These are phyloP conservation scores for Aldabrachelys gigantea DNA, from an alignment of 2,113 vertebrate genomes.

Conservation along the genomic window DNA sequence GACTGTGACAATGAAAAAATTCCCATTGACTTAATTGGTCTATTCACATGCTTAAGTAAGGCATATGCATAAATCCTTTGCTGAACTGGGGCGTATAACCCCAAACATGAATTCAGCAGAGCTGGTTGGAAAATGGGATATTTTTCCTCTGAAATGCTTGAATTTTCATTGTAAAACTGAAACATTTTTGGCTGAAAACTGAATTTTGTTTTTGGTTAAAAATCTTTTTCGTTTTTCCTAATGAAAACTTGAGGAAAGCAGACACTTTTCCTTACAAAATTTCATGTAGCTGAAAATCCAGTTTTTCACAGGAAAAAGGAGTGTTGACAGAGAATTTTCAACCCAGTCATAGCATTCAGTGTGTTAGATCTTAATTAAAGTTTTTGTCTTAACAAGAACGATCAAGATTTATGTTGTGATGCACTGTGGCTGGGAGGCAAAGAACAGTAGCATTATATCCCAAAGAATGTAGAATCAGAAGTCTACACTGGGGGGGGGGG, in stretches of 20 bases:
- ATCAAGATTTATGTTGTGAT: background rate
- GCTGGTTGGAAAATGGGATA: fast-evolving
- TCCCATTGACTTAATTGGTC: fast-evolving
- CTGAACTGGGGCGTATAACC: fast-evolving
- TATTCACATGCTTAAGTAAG: background rate
- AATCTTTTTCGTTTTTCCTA: background rate
- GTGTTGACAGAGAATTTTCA: fast-evolving
- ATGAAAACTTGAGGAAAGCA: background rate
- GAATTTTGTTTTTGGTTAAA: background rate
- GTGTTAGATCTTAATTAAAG: background rate
- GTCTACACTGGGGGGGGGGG: too few relatives aligned
- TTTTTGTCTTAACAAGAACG: background rate
- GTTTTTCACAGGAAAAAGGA: background rate
- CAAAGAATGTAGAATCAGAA: slow-evolving; percentile 33
- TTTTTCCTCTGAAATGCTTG: background rate
- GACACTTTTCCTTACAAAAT: fast-evolving
- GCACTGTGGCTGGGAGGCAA: background rate
- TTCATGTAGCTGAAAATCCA: background rate
- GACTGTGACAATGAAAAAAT: background rate
- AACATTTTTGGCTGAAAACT: background rate
- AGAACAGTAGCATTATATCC: slow-evolving; percentile 11
- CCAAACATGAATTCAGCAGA: background rate
- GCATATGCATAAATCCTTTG: background rate
- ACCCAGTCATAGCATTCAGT: fast-evolving
- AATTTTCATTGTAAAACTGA: background rate